Base-by-base conservation (phyloP, 1,140 invertebrate genomes). In the Gryllus bimaculatus region DNA sequence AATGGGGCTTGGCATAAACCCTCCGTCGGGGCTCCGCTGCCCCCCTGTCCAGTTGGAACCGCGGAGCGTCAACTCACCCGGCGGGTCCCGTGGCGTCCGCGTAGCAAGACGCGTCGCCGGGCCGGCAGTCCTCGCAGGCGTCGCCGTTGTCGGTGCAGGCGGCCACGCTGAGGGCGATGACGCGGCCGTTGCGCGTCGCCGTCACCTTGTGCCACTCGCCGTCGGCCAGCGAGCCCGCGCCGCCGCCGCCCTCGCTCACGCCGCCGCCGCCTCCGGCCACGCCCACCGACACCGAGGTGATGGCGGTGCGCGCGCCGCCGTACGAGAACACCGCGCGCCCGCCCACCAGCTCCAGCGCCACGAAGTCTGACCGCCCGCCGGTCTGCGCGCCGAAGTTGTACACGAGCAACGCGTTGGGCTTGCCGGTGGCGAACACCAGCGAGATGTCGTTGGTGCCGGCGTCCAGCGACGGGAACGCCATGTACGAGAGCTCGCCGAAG, bases 341-440 rank as follows among this genome's bases (percentile, higher is more conserved):
- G 66, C 91, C 89, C 0, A 96, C 88, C 77, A 98, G 84, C 86
- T 98, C 95, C 73, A 98, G 89, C 0, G 96, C 95, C 48, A 98
- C 90, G 84, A 98, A 98, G 84, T 98, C 96, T 0, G 95, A 96
- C 81, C 95, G 87, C 7, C 95, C 95, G 47, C 95, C 94, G 74
- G 90, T 93, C 83, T 94, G 94, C 0, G 90, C 87, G 2, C 95
- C 96, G 83, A 94, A 97, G 82, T 97, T 98, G 85, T 98, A 98
- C 0, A 97, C 87, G 0, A 98, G 85, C 8, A 98, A 87, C 3
- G 95, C 92, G 84, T 97, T 91, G 0, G 90, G 89, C 85, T 96
- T 96, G 0, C 93, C 95, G 0, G 96, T 98, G 13, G 96, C 93
- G 85, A 98, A 97, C 26, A 94, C 92, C 47, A 98, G 91, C 0